Conservation (phyloP, 2,113 vertebrate species). For the Lethenteron reissneri region DNA sequence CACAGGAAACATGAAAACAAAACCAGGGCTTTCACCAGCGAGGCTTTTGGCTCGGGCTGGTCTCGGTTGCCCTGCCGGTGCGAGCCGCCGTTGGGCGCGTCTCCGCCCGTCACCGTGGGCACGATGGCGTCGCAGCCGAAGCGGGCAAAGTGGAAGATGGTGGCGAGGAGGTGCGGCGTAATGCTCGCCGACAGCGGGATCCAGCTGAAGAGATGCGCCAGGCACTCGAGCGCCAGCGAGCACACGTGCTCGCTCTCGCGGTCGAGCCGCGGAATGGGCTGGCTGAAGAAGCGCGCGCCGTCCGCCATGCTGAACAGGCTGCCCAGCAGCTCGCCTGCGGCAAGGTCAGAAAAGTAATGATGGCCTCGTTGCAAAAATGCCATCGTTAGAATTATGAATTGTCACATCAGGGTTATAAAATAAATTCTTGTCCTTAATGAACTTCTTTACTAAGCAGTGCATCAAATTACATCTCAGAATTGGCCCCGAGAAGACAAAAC, state of each 20-base stretch:
- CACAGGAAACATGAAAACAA: too few relatives aligned
- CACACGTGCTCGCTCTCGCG: conserved; percentile 67
- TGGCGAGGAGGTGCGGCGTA: conserved; percentile 78
- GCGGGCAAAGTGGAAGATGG: conserved; percentile 90
- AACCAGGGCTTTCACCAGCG: conserved; percentile 18
- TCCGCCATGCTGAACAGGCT: conserved; percentile 62
- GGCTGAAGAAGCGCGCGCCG: conserved; percentile 52
- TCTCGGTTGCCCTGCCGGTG: conserved; percentile 25
- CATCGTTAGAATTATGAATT: too few relatives aligned
- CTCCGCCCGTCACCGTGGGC: conserved; percentile 24
- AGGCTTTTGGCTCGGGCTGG: conserved; percentile 32
- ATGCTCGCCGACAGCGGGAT: conserved; percentile 87
- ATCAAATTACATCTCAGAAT: too few relatives aligned
- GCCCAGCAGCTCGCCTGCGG: conserved; percentile 31
- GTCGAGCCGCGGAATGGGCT: conserved; percentile 65
- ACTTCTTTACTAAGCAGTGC: too few relatives aligned
- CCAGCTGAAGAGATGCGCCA: conserved; percentile 98
- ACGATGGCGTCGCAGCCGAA: conserved; percentile 60
- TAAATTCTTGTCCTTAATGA: too few relatives aligned
- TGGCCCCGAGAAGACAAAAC: too few relatives aligned
- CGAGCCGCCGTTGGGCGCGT: conserved; percentile 30
- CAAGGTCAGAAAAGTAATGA: too few relatives aligned
- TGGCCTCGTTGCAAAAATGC: too few relatives aligned
- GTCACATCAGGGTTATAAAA: too few relatives aligned
- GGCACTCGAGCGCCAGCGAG: conserved; percentile 70